Conservation (phyloP, 2,888 invertebrate species). For the Sylvicola fuscatus region DNA sequence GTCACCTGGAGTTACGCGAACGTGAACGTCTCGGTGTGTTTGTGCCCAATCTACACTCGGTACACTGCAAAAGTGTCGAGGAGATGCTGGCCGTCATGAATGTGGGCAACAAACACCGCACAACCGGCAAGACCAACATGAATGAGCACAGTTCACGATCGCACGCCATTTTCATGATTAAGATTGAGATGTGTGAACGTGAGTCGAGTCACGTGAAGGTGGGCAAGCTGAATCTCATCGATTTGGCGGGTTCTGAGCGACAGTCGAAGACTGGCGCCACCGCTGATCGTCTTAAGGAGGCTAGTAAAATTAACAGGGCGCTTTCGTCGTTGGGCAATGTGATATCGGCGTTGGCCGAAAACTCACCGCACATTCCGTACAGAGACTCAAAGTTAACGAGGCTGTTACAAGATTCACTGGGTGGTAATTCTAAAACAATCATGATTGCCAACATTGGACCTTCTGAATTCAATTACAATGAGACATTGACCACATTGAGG, state of each 20-base stretch:
- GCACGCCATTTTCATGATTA: slow-evolving; percentile 96
- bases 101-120: slow-evolving; percentile 80
- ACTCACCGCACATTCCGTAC: slow-evolving; percentile 90
- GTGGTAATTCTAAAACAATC: slow-evolving; percentile 96
- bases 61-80: slow-evolving; percentile 80
- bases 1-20: slow-evolving; percentile 37
- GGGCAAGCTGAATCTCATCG: slow-evolving; percentile 92
- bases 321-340: slow-evolving; percentile 96
- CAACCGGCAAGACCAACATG: slow-evolving; percentile 94
- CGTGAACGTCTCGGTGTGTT: slow-evolving; percentile 64
- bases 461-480: slow-evolving; percentile 94
- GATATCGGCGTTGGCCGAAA: slow-evolving; percentile 90
- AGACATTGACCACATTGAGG: slow-evolving; percentile 85
- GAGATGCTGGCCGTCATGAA: slow-evolving; percentile 92
- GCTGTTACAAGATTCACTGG: slow-evolving; percentile 89
- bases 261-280: slow-evolving; percentile 94
- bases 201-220: slow-evolving; percentile 42
- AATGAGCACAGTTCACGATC: slow-evolving; percentile 96
- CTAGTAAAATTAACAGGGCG: slow-evolving; percentile 92
- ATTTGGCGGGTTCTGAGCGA: slow-evolving; percentile 94
- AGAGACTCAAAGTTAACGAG: slow-evolving; percentile 93
- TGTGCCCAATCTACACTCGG: slow-evolving; percentile 86
- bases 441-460: slow-evolving; percentile 99
- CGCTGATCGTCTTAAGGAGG: slow-evolving; percentile 83
- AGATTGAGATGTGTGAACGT: slow-evolving; percentile 78